Evolutionary conservation across 2,113 vertebrate species (phyloP).

Genomic region (Saccopteryx bilineata): DNA sequence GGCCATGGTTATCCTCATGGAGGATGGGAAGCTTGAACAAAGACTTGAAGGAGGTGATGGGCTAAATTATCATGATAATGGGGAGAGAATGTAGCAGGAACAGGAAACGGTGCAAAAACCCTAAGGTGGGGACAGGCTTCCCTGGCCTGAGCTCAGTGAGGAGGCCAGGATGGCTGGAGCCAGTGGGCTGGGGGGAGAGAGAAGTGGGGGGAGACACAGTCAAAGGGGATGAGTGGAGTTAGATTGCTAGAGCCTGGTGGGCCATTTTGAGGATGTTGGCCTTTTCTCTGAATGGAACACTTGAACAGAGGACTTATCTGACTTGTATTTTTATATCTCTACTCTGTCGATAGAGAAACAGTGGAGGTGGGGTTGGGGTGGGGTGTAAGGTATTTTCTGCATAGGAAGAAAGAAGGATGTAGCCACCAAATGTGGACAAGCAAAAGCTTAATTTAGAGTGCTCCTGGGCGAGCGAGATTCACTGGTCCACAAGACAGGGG

Average conservation of each 20-base stretch:
- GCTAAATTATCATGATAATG: not conserved
- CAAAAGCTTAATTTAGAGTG: too few relatives aligned
- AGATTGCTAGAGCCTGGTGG: not conserved
- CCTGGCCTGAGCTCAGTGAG: not conserved
- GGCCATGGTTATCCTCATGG: not conserved
- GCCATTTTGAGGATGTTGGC: not conserved
- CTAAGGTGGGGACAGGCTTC: not conserved
- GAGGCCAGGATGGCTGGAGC: not conserved
- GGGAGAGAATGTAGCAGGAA: not conserved
- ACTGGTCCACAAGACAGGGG: too few relatives aligned
- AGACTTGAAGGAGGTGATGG: not conserved
- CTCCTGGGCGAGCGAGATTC: too few relatives aligned
- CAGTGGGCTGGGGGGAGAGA: too few relatives aligned
- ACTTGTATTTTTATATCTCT: not conserved
- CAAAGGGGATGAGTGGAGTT: too few relatives aligned
- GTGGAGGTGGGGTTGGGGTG: not conserved
- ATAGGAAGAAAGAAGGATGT: too few relatives aligned
- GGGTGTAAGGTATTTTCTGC: too few relatives aligned
- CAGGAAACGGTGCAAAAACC: not conserved
- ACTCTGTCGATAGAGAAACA: not conserved
- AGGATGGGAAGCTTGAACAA: not conserved
- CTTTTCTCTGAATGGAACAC: not conserved
- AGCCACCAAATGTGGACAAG: too few relatives aligned
- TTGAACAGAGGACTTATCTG: not conserved
- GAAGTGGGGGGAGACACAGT: too few relatives aligned